These are phyloP conservation scores for Nysson spinosus DNA, from an alignment of 2,888 invertebrate genomes.

Conservation along the genomic window DNA sequence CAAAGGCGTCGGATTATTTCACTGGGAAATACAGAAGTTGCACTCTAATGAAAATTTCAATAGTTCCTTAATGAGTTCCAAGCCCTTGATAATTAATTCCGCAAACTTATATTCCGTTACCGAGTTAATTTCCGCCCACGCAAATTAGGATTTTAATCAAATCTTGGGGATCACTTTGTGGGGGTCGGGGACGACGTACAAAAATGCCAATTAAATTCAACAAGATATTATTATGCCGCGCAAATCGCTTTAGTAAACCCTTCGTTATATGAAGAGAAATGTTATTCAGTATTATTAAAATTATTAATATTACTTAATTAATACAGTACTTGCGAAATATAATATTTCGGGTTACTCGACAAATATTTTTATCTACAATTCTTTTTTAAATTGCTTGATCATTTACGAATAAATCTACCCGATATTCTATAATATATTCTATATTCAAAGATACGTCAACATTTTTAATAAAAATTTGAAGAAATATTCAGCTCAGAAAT, in stretches of 20 bases:
- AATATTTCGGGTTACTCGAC: no score
- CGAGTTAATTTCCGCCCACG: conserved; percentile 50
- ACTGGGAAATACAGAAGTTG: conserved; percentile 42
- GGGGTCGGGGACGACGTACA: conserved; percentile 13
- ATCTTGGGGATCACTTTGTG: conserved; percentile 34
- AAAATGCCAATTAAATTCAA: conserved; percentile 47
- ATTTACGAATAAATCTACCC: no score
- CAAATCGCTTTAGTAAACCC: conserved; percentile 22
- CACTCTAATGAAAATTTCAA: conserved; percentile 52
- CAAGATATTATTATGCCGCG: conserved; percentile 39
- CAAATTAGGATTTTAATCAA: conserved; percentile 56
- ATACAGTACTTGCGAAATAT: no score
- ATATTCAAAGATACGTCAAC: no score
- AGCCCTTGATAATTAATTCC: conserved; percentile 52
- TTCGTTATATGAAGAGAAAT: no score
- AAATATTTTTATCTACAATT: no score
- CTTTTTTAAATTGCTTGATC: no score
- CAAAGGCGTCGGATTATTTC: conserved; percentile 30
- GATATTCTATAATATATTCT: no score
- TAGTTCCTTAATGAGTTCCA: conserved; percentile 47
- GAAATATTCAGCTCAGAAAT: no score
- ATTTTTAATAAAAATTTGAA: no score
- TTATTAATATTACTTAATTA: no score
- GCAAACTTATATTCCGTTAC: conserved; percentile 49
- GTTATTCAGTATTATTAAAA: no score